phyloP scores from a whole-genome alignment of 2,797 vertebrate species.

The Labeo calbasu region DNA sequence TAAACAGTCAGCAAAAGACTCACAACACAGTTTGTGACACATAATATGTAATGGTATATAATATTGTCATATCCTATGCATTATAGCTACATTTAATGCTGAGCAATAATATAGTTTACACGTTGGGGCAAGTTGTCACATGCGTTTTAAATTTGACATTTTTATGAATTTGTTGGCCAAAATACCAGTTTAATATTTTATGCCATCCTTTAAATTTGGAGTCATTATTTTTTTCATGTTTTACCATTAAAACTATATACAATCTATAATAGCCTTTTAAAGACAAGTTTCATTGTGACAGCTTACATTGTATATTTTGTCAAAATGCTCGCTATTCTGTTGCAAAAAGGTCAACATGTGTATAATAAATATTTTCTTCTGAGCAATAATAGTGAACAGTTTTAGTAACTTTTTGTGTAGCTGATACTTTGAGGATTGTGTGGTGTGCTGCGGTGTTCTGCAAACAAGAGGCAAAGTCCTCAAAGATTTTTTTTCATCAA shows the following conservation, averaged over 20 bases:
- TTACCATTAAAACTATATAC: not conserved
- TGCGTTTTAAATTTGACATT: not conserved
- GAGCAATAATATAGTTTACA: not conserved
- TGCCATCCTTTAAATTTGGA: not conserved
- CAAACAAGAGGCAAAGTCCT: too few species aligned
- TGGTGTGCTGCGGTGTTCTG: too few species aligned
- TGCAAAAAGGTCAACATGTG: not conserved
- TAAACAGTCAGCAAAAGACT: slow-evolving; percentile 2
- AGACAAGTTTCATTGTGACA: not conserved
- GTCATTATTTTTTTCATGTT: not conserved
- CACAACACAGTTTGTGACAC: not conserved
- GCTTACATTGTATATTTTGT: not conserved
- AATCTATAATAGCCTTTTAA: not conserved
- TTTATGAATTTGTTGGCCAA: not conserved
- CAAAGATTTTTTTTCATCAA: too few species aligned
- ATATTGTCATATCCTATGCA: not conserved
- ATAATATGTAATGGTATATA: not conserved
- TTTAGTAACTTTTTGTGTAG: not conserved
- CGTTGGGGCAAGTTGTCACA: not conserved
- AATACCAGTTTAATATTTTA: not conserved
- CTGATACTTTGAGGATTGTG: too few species aligned
- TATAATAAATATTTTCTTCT: not conserved
- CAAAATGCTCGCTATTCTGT: not conserved
- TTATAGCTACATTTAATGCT: not conserved
- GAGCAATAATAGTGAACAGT: not conserved